Evolutionary conservation across 1,140 invertebrate species (phyloP), one percentile per base, ranked within the genome.

Genomic region (Euwallacea fornicatus): DNA sequence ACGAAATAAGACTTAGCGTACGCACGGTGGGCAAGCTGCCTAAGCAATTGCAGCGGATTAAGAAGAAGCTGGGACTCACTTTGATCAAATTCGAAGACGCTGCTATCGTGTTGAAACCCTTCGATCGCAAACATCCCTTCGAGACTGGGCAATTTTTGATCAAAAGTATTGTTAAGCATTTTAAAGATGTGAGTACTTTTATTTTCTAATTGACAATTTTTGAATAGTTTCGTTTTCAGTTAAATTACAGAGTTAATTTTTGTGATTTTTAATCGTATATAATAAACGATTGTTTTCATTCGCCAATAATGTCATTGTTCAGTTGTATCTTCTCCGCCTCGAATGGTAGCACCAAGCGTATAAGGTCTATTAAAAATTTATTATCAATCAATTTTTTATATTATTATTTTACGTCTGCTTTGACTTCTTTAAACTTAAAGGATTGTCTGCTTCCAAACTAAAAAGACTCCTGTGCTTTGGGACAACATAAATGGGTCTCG

Each of bases 61-160:
- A 98, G 83, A 87, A 91, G 70, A 90, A 92, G 73, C 84, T 97
- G 44, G 93, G 93, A 1, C 85, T 98, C 6, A 95, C 92, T 33
- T 82, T 99, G 7, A 94, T 98, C 44, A 93, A 93, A 76, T 99
- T 99, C 83, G 97, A 99, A 84, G 96, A 99, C 83, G 97, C 97
- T 2, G 86, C 90, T 10, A 94, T 99, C 21, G 92, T 97, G 76
- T 83, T 99, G 46, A 91, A 96, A 81, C 89, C 92, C 0, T 98
- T 95, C 81, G 85, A 89, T 11, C 88, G 92, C 73, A 86, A 87
- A 76, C 93, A 97, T 86, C 89, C 91, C 15, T 98, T 97, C 84
- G 95, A 98, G 83, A 97, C 93, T 0, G 88, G 87, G 69, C 88
- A 90, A 62, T 91, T 93, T 78, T 83, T 96, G n/a, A 82, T 90